Evolutionary conservation across 1,140 invertebrate genomes (phyloP), one percentile per base, ranked within the genome.

Genomic region (Cyphomyrmex costatus): DNA sequence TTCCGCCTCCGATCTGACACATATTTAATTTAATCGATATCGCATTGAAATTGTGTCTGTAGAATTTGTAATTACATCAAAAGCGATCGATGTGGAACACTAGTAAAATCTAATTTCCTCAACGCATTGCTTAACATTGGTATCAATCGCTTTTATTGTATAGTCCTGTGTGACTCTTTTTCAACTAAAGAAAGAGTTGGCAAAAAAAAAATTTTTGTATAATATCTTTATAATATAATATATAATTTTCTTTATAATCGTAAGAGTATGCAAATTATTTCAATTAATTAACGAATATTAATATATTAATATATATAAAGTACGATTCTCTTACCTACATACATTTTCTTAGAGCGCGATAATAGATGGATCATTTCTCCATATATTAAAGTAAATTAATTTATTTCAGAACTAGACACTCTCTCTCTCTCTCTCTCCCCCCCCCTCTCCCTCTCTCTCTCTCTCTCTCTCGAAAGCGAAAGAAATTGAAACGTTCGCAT

Each of bases 1-100:
- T 56, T 30, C 30, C 49, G 10, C 12, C 19, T 2, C 24, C 42
- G 19, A 42, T 49, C 30, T 49, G 19, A 83, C 68, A 83, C n/a
- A 74, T 49, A 74, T 83, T 83, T 60, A 73, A 73, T 73, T 49
- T 60, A 74, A 83, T 83, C 56, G 53, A 71, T 60, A 73, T 53
- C 53, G 24, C 14, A 24, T 60, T 24, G 51, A 7, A 30, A 33
- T 73, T 73, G 53, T 73, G 53, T 61, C 79, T 60, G 21, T 30
- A 30, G 24, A 73, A 74, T 73, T 74, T 74, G 53, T 27, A 74
- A 60, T 49, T 60, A 49, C 4, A 68, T 56, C 49, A 36, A n/a
- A 53, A 27, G 30, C 10, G 33, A 70, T 70, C 63, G 5, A 80
- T 58, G 30, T 6, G n/a, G 24, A 63, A 51, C 30, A 53, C 1